phyloP scores from a whole-genome alignment of 2,113 vertebrate genomes.

The Ramphastos sulfuratus region DNA sequence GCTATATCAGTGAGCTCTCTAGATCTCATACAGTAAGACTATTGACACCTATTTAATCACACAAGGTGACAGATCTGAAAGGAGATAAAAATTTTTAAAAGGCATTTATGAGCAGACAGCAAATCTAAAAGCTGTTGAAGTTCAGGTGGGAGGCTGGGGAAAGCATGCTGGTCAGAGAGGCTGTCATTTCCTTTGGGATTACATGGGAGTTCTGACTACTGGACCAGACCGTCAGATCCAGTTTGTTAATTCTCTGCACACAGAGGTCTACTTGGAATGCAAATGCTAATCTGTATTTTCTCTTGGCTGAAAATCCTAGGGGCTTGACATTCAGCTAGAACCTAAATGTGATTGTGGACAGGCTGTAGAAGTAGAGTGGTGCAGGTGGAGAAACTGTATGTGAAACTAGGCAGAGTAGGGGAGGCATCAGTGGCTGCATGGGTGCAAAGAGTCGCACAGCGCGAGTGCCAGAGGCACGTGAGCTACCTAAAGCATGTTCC shows the following conservation, averaged over 20 bases:
- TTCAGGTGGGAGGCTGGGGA: background rate
- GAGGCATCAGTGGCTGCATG: accelerated
- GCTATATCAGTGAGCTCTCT: background rate
- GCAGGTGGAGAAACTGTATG: accelerated
- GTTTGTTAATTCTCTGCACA: background rate
- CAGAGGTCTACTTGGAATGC: background rate
- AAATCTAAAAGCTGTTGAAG: background rate
- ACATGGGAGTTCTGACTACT: background rate
- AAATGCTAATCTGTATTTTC: background rate
- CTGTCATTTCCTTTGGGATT: background rate
- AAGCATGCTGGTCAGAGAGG: background rate
- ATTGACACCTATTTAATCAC: slow-evolving; percentile 18
- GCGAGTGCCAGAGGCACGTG: background rate
- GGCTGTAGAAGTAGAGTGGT: background rate
- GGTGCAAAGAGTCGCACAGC: background rate
- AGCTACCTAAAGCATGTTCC: background rate
- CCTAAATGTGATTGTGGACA: background rate
- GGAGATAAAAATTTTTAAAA: background rate
- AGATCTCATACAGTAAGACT: background rate
- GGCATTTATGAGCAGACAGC: background rate
- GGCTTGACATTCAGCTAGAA: background rate
- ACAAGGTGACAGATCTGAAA: background rate
- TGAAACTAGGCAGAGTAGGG: accelerated
- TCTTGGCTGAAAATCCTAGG: background rate
- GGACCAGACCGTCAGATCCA: background rate